Evolutionary conservation across 1,140 invertebrate species (phyloP).

Genomic region (Pogonus chalceus): DNA sequence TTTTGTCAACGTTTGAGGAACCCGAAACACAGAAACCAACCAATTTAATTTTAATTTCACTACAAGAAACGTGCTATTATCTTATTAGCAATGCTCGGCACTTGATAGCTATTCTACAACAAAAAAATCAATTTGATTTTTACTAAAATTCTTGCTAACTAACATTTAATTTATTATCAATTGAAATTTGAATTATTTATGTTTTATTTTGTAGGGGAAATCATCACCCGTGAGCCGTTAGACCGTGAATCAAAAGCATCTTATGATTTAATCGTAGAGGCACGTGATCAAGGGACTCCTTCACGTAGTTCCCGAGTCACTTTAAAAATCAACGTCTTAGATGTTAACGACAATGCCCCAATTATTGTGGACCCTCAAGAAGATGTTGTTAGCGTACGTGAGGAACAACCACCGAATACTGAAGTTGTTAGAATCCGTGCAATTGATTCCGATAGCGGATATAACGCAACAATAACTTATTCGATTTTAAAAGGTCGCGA

Average conservation of each 20-base stretch:
- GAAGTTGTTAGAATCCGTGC: constrained; percentile 79
- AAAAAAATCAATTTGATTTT: too few species aligned
- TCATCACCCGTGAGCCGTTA: constrained; percentile 67
- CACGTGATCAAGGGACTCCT: constrained; percentile 73
- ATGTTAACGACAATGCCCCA: constrained; percentile 86
- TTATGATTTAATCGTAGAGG: constrained; percentile 77
- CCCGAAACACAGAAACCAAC: too few species aligned
- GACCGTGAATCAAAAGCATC: constrained; percentile 70
- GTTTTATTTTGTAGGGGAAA: constrained; percentile 58
- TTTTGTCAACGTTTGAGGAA: too few species aligned
- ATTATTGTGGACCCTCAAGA: constrained; percentile 80
- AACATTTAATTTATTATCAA: too few species aligned
- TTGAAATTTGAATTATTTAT: constrained; percentile 6
- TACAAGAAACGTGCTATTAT: too few species aligned
- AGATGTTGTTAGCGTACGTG: constrained; percentile 75
- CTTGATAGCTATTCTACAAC: too few species aligned
- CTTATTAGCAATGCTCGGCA: too few species aligned
- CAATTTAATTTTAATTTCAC: too few species aligned
- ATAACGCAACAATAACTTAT: constrained; percentile 82
- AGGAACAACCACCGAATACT: constrained; percentile 75
- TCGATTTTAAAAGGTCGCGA: constrained; percentile 74
- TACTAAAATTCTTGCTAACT: too few species aligned
- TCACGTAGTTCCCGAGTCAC: constrained; percentile 61
- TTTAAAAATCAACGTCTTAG: constrained; percentile 62
- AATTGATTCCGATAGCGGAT: constrained; percentile 74